Evolutionary conservation across 2,113 vertebrate species (phyloP).

Genomic region (Corynorhinus townsendii): DNA sequence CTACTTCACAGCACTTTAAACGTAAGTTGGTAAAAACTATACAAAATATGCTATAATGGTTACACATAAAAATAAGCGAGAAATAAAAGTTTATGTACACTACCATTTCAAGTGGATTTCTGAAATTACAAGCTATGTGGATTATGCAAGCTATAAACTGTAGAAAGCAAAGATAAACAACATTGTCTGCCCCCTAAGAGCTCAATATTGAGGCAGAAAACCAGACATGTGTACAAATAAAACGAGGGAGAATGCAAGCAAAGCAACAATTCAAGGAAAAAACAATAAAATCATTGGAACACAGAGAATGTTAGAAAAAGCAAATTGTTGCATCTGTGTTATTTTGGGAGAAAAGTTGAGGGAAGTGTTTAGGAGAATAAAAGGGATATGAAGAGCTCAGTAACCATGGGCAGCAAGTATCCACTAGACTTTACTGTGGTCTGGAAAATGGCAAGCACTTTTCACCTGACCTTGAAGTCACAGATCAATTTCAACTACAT

Average conservation of each 20-base stretch:
- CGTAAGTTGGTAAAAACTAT: background rate
- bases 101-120: background rate
- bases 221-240: background rate
- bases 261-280: background rate
- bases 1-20: background rate
- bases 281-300: background rate
- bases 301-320: background rate
- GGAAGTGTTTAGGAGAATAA: background rate
- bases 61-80: conserved; percentile 1
- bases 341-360: background rate
- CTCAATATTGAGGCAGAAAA: background rate
- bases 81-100: conserved; percentile 14
- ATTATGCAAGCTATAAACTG: background rate
- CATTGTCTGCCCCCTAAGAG: background rate
- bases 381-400: background rate
- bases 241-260: background rate
- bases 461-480: background rate
- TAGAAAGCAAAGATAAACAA: conserved; percentile 18
- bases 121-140: background rate
- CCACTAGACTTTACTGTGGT: background rate
- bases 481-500: background rate
- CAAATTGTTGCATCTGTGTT: background rate
- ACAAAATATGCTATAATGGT: background rate
- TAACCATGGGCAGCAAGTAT: background rate
- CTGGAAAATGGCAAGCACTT: background rate